Base-by-base conservation (phyloP, 1,140 invertebrate species). In the Myzus persicae region DNA sequence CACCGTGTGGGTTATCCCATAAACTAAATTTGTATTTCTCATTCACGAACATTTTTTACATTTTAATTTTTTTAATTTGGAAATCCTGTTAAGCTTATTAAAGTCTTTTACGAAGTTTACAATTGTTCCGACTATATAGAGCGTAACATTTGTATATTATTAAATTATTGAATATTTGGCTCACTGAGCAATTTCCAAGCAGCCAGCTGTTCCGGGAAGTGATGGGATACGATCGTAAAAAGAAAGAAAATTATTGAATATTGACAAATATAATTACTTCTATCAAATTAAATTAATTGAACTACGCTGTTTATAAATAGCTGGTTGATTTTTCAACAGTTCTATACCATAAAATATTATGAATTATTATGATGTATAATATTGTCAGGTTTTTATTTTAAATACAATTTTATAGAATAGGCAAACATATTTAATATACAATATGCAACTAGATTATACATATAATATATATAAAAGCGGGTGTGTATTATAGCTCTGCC, bases 131-230 rank as follows among this genome's bases (percentile, higher is more conserved):
- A n/a, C 11, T 67, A 67, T 67, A 18, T 76, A 76, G 31, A 76
- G 59, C 59, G n/a, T 76, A 76, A 76, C n/a, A 76, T 76, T 76
- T 76, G 59, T 76, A 76, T 76, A 76, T 76, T n/a, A 76, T 76
- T 76, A 76, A 76, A 76, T 76, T 76, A 76, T 76, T 76, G 31
- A 76, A 76, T 76, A 18, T 76, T 76, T 76, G 14, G 59, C 59
- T 76, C 59, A 76, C 31, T 76, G n/a, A 76, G 18, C 59, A 76
- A 76, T 76, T 76, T 5, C n/a, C 59, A 11, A 76, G 31, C 31
- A 76, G 18, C 59, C 59, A n/a, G 59, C 31, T 76, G 59, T 76
- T 76, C 59, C 59, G 59, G n/a, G 31, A 76, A 76, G n/a, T 76
- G 59, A 76, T 76, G 59, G 59, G 59, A n/a, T 76, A 76, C 59